Evolutionary conservation across 2,888 invertebrate genomes (phyloP).

Genomic region (Scaptodrosophila latifasciaeformis): DNA sequence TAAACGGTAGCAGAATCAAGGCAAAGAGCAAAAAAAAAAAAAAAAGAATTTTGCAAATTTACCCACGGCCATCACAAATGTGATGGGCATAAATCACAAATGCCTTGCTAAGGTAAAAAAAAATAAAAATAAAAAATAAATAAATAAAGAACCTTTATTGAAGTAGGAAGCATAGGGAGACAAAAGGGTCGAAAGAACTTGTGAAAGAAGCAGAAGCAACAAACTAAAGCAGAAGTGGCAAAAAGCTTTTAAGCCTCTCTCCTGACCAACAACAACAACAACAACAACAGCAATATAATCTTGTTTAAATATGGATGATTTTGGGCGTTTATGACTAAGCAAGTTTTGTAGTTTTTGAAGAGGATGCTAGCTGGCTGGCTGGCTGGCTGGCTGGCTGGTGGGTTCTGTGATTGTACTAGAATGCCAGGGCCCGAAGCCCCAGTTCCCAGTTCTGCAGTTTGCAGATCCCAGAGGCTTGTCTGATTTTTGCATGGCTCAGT

Average conservation of each 20-base stretch:
- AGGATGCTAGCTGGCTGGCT: background rate
- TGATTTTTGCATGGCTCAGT: conserved; percentile 39
- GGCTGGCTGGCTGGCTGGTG: background rate
- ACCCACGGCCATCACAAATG: conserved; percentile 3
- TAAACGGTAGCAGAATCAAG: background rate
- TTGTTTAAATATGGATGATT: conserved; percentile 16
- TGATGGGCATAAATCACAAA: conserved; percentile 1
- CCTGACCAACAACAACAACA: background rate
- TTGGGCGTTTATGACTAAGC: conserved; percentile 23
- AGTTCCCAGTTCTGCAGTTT: too few relatives aligned
- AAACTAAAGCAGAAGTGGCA: background rate
- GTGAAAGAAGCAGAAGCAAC: background rate
- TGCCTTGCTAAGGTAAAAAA: background rate
- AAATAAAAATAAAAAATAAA: too few relatives aligned
- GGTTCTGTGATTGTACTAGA: too few relatives aligned
- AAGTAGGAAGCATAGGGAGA: too few relatives aligned
- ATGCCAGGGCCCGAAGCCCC: too few relatives aligned
- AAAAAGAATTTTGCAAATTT: background rate
- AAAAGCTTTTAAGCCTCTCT: conserved; percentile 2
- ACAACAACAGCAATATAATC: too few relatives aligned
- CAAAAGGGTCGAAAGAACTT: background rate
- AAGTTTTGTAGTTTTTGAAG: conserved; percentile 1
- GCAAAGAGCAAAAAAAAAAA: too few relatives aligned
- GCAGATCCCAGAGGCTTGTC: too few relatives aligned
- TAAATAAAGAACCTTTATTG: too few relatives aligned